phyloP scores from a whole-genome alignment of 1,140 invertebrate species.

The Aphaenogaster ashmeadi region DNA sequence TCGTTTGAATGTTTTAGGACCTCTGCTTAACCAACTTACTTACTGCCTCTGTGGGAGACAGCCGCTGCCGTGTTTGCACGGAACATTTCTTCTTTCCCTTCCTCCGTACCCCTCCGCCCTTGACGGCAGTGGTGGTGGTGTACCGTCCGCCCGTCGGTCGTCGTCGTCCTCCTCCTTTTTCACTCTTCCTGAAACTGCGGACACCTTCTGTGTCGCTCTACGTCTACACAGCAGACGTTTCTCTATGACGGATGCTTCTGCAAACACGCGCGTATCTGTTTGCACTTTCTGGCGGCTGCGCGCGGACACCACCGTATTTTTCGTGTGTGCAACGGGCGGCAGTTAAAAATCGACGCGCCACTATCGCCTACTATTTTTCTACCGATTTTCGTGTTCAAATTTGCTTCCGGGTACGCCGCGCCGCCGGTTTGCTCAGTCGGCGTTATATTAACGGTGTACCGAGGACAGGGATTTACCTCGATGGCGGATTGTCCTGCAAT shows the following conservation, averaged over 20 bases:
- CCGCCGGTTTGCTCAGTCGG: conserved; percentile 55
- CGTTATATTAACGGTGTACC: conserved; percentile 59
- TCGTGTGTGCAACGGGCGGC: conserved; percentile 47
- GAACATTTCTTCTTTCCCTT: conserved; percentile 34
- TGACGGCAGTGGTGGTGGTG: not conserved
- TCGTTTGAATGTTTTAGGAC: conserved; percentile 86
- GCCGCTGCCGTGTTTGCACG: conserved; percentile 75
- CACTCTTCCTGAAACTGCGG: conserved; percentile 64
- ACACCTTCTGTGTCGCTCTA: conserved; percentile 73
- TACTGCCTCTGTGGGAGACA: conserved; percentile 84
- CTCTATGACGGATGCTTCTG: conserved; percentile 67
- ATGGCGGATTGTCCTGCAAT: conserved; percentile 31
- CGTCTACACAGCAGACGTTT: conserved; percentile 49
- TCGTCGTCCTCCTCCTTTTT: conserved; percentile 13
- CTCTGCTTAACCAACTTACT: conserved; percentile 85
- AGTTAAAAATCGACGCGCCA: conserved; percentile 63
- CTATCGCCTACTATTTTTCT: conserved; percentile 66
- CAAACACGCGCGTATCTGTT: conserved; percentile 71
- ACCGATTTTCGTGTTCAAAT: conserved; percentile 65
- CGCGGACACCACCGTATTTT: conserved; percentile 53
- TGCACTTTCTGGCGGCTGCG: conserved; percentile 57
- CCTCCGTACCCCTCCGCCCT: conserved; percentile 9
- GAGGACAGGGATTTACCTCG: conserved; percentile 36
- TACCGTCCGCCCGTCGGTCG: conserved; percentile 3
- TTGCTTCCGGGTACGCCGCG: conserved; percentile 62